Evolutionary conservation across 1,140 invertebrate genomes (phyloP), one percentile per base, ranked within the genome.

Genomic region (Gryon sp.): DNA sequence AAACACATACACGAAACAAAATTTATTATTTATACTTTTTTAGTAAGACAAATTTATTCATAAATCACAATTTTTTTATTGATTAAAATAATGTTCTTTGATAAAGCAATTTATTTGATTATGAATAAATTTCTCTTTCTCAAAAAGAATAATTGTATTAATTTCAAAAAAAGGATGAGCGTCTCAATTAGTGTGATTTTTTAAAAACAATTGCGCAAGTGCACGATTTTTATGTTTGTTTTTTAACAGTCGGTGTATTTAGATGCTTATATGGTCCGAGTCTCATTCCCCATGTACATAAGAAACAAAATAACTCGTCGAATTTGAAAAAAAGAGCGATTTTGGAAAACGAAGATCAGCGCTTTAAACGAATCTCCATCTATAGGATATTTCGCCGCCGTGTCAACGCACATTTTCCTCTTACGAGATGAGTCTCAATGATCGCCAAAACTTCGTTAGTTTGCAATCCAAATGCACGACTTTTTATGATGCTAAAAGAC

Each of bases 241-340:
- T 73, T 73, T 38, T 62, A 72, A 55, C 32, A 69, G 40, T 63
- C 43, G 20, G 36, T 63, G 32, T 55, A 57, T 73, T 32, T 46
- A 73, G 59, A 63, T 46, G 59, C 48, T 52, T 48, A 38, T 55
- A 57, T 72, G 59, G 40, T 48, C 38, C 32, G 34, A 74, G 43
- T 30, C 41, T 65, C 62, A 57, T 74, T 68, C 70, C n/a, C 70
- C 43, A 18, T 74, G 70, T 74, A 65, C 20, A 74, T 74, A 72
- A 50, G 57, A 18, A 52, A 28, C n/a, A n/a, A n/a, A n/a, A n/a
- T n/a, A n/a, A n/a, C n/a, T n/a, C n/a, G n/a, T n/a, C n/a, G n/a
- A n/a, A n/a, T n/a, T n/a, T n/a, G n/a, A n/a, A n/a, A n/a, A n/a
- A n/a, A n/a, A n/a, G n/a, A n/a, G n/a, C n/a, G n/a, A n/a, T n/a